A percentile compares a stretch with the other conserved stretches of the same genome.
These are phyloP conservation scores for Phocoena sinus DNA, from an alignment of 2,113 vertebrate species.

Conservation along the genomic window DNA sequence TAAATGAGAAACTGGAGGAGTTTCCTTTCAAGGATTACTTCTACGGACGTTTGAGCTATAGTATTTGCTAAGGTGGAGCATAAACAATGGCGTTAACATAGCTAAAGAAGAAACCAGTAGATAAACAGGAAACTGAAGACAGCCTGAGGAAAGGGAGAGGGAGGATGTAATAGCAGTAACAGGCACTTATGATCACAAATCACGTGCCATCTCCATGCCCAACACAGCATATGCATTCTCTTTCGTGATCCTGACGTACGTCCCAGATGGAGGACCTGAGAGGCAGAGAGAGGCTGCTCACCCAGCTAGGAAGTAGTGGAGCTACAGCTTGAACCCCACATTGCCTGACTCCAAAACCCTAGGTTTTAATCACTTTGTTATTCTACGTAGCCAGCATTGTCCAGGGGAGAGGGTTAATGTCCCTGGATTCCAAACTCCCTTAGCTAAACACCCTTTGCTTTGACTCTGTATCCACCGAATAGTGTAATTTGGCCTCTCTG, in stretches of 20 bases:
- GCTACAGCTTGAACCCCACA: not conserved
- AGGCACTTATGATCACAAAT: not conserved
- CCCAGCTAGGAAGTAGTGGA: not conserved
- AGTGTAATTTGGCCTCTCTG: not conserved
- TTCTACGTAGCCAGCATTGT: not conserved
- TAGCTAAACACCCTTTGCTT: not conserved
- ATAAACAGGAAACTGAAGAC: not conserved
- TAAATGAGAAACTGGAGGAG: not conserved
- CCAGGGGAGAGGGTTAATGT: not conserved
- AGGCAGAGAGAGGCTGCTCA: not conserved
- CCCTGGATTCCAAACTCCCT: not conserved
- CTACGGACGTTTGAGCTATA: not conserved
- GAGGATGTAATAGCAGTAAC: not conserved
- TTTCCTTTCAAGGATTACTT: not conserved
- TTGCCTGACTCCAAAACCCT: not conserved
- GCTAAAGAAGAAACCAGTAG: not conserved
- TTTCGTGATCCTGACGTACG: not conserved
- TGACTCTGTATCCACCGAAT: not conserved
- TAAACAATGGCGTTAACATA: not conserved
- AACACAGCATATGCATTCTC: not conserved
- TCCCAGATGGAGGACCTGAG: not conserved
- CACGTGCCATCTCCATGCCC: accelerated
- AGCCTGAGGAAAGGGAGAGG: not conserved
- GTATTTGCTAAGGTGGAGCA: not conserved
- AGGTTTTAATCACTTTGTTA: not conserved